Percentiles rank a stretch among this genome's conserved stretches.
These are phyloP conservation scores for Halichondria panicea DNA, from an alignment of 37 sponge, comb jelly and placozoan genomes.

Conservation along the genomic window DNA sequence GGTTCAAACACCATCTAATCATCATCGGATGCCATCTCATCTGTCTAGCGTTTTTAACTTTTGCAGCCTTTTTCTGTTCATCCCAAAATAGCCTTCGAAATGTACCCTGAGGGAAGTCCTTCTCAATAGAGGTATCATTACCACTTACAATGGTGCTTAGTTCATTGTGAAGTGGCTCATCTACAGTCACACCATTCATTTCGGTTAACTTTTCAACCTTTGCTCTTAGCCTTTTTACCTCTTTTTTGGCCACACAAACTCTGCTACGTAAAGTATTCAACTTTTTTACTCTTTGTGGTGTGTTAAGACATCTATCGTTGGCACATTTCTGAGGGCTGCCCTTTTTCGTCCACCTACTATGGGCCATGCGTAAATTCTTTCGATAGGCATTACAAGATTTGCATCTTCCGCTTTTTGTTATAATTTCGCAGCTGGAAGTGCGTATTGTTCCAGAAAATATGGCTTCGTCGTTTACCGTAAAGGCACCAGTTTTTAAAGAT, in stretches of 20 bases:
- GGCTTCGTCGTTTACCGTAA: conserved; percentile 6
- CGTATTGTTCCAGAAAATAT: conserved; percentile 18
- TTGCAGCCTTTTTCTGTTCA: conserved; percentile 16
- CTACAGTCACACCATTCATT: conserved; percentile 14
- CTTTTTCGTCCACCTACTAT: conserved; percentile 36
- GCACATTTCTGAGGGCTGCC: background rate
- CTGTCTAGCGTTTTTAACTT: conserved; percentile 9
- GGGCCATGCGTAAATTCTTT: conserved; percentile 17
- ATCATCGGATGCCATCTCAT: conserved; percentile 42
- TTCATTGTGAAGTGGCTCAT: conserved; percentile 31
- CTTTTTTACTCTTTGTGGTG: conserved; percentile 14
- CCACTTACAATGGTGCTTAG: conserved; percentile 16
- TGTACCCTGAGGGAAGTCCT: conserved; percentile 31
- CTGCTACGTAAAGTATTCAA: background rate
- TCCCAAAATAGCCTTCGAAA: conserved; percentile 53
- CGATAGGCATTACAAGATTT: conserved; percentile 13
- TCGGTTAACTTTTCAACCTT: conserved; percentile 7
- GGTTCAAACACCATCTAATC: conserved; percentile 58
- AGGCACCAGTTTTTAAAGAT: conserved; percentile 6
- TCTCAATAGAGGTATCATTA: background rate
- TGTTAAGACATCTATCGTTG: conserved; percentile 36
- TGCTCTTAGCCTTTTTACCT: conserved; percentile 10
- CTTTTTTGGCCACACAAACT: conserved; percentile 7
- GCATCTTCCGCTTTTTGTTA: conserved; percentile 10
- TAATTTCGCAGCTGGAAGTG: conserved; percentile 30